Evolutionary conservation across 2,113 vertebrate genomes (phyloP), one percentile per base, ranked within the genome.

Genomic region (Mormyrus lacerda): DNA sequence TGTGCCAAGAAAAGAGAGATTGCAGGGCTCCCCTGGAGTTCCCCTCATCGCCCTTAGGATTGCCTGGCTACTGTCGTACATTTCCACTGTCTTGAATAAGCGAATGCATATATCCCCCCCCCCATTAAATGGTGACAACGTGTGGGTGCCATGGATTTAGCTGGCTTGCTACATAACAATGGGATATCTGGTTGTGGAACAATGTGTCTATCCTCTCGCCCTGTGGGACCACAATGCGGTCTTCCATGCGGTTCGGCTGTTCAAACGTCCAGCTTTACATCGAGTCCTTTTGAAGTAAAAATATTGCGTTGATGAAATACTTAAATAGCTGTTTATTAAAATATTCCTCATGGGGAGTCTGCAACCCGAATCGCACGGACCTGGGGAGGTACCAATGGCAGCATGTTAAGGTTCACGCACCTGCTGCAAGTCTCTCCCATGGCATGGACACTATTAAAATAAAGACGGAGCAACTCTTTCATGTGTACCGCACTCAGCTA

Each of bases 1-100:
- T 87, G 51, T 88, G 86, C 73, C 89, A 48, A 55, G 24, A 47
- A 58, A 44, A 21, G 65, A 73, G 69, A 73, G 6, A 61, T 45
- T 87, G 89, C 48, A n/a, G 27, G 45, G 89, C 61, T 87, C 3
- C 13, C 13, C 27, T 39, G 65, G 85, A 87, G 85, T 87, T 58
- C 47, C 61, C 73, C 27, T 39, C 45, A 24, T 85, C 83, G 9
- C 50, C n/a, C n/a, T 4, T 50, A 48, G 21, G n/a, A n/a, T n/a
- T 47, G 44, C 44, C 11, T 19, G 42, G 24, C 42, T 27, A n/a
- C 83, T 45, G n/a, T 85, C 11, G 65, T 53, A 35, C 19, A 39
- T 82, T 82, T 79, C 3, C 19, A 47, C 82, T 10, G 42, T n/a
- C 44, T 76, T 76, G 31, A 76, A 35, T 35, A 39, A 76, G 15